Percentiles rank a stretch among this genome's conserved stretches.
Conservation (phyloP, 2,888 invertebrate genomes). For the Leptopilina syphax region DNA sequence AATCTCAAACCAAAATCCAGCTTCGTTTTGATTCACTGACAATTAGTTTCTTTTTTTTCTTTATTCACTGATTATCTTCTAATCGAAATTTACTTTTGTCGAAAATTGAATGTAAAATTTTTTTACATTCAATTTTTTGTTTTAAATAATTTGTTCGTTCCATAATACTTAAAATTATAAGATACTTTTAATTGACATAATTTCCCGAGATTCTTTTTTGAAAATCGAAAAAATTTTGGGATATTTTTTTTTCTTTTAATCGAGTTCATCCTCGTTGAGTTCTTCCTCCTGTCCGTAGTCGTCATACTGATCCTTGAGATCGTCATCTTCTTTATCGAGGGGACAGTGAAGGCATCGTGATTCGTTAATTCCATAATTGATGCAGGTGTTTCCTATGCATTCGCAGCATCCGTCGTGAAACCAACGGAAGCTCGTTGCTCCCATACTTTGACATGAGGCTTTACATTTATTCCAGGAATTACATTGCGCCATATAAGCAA, state of each 20-base stretch:
- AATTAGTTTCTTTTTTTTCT: neutral
- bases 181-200: no score
- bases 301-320: slow-evolving; percentile 75
- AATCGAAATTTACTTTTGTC: neutral
- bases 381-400: slow-evolving; percentile 92
- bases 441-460: slow-evolving; percentile 89
- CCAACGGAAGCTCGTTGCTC: slow-evolving; percentile 91
- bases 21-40: neutral
- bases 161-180: no score
- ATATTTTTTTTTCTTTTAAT: slow-evolving; percentile 52
- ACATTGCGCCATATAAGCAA: slow-evolving; percentile 93
- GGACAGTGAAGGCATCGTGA: slow-evolving; percentile 81
- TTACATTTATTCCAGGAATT: slow-evolving; percentile 93
- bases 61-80: neutral
- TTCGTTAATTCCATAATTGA: slow-evolving; percentile 93
- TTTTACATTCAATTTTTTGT: no score
- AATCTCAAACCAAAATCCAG: slow-evolving; percentile 3
- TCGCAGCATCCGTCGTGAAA: slow-evolving; percentile 97
- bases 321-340: slow-evolving; percentile 65
- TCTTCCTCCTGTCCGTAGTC: slow-evolving; percentile 80
- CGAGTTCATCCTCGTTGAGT: slow-evolving; percentile 73
- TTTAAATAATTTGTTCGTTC: no score
- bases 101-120: no score
- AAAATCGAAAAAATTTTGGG: neutral
- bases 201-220: neutral